phyloP scores from a whole-genome alignment of 64 coral and sea anemone genomes.

The Orbicella faveolata region DNA sequence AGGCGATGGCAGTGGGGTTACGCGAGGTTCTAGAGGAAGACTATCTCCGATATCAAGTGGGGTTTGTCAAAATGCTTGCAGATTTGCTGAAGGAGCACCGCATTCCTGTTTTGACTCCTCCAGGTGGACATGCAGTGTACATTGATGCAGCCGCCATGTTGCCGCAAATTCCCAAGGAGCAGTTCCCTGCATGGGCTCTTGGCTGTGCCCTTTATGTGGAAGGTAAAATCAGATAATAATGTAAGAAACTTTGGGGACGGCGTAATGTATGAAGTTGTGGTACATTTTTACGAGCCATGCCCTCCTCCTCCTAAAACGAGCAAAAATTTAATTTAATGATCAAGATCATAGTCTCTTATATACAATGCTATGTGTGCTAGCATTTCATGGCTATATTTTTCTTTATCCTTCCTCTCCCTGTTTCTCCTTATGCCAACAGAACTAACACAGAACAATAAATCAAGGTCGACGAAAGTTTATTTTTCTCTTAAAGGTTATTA shows the following conservation, averaged over 20 bases:
- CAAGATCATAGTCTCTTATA: no score
- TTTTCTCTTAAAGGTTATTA: no score
- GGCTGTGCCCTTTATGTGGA: constrained; percentile 51
- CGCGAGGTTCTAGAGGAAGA: constrained; percentile 52
- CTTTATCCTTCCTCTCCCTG: no score
- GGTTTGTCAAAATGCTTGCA: constrained; percentile 47
- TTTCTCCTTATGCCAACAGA: no score
- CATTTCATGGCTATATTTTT: no score
- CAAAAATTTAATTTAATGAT: no score
- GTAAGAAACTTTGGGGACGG: neutral
- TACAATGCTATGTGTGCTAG: no score
- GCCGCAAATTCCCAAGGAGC: constrained; percentile 40
- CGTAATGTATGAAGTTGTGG: no score
- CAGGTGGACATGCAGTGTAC: constrained; percentile 78
- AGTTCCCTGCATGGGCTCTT: constrained; percentile 66
- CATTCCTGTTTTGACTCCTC: constrained; percentile 53
- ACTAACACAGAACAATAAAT: no score
- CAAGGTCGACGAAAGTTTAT: no score
- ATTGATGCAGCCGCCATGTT: constrained; percentile 65
- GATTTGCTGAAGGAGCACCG: constrained; percentile 38
- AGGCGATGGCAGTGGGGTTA: constrained; percentile 62
- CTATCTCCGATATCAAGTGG: constrained; percentile 61
- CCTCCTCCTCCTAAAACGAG: no score
- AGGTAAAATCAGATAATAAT: constrained; percentile 8
- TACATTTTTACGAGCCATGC: no score